phyloP scores from a whole-genome alignment of 1,140 invertebrate species.

The Galleria mellonella region DNA sequence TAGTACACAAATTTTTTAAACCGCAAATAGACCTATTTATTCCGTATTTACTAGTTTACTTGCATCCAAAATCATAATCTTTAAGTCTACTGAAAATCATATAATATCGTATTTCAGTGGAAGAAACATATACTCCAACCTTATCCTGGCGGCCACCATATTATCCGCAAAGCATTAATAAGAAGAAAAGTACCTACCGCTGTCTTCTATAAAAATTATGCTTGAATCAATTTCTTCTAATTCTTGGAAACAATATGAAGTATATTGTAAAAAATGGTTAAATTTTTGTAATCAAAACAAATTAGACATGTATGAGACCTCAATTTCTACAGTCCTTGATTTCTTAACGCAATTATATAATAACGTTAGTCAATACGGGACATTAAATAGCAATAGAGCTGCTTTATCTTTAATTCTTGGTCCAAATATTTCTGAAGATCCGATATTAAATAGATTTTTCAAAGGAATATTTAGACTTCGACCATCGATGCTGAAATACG shows the following conservation, averaged over 20 bases:
- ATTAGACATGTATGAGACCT: neutral
- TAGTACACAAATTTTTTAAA: too few species aligned
- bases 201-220: neutral
- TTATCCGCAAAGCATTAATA: constrained; percentile 4
- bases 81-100: too few species aligned
- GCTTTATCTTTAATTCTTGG: neutral
- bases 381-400: neutral
- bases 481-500: neutral
- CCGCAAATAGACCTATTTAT: too few species aligned
- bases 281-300: neutral
- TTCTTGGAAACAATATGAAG: constrained; percentile 3
- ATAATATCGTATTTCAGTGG: too few species aligned
- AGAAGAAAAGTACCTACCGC: neutral
- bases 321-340: neutral
- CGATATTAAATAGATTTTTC: neutral
- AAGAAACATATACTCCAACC: too few species aligned
- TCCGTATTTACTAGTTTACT: too few species aligned
- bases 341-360: neutral
- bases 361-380: neutral
- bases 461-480: neutral
- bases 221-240: neutral
- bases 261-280: neutral
- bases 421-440: neutral
- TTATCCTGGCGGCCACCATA: constrained; percentile 2
- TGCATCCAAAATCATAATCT: too few species aligned